Evolutionary conservation across 2,888 invertebrate species (phyloP).

Genomic region (Chalcosyrphus nemorum): DNA sequence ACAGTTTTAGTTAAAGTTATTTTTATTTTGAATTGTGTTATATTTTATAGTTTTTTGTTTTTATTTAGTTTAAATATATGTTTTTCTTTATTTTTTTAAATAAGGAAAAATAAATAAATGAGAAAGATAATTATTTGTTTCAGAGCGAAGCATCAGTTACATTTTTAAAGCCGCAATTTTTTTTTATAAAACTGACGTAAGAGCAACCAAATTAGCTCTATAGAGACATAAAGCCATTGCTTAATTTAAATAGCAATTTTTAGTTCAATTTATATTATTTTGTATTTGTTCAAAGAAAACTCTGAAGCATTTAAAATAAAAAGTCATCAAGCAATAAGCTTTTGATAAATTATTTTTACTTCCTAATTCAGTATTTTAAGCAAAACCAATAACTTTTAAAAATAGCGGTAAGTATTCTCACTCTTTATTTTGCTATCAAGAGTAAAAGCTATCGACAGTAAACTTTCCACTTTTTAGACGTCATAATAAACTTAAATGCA

Average conservation of each 20-base stretch:
- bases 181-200: background rate
- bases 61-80: background rate
- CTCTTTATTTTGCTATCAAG: too few relatives aligned
- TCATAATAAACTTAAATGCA: too few relatives aligned
- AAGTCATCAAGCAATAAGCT: background rate
- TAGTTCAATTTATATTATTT: background rate
- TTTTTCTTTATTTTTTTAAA: background rate
- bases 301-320: background rate
- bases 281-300: background rate
- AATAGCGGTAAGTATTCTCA: too few relatives aligned
- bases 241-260: background rate
- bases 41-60: background rate
- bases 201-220: background rate
- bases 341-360: too few relatives aligned
- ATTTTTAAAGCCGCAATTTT: background rate
- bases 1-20: too few relatives aligned
- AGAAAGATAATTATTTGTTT: background rate
- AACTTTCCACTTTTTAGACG: too few relatives aligned
- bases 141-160: background rate
- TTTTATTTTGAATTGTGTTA: background rate
- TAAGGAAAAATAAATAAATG: background rate
- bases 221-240: background rate
- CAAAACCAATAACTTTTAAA: too few relatives aligned
- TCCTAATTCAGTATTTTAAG: too few relatives aligned
- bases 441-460: too few relatives aligned